Base-by-base conservation (phyloP, 2,113 vertebrate genomes). In the Lates calcarifer region DNA sequence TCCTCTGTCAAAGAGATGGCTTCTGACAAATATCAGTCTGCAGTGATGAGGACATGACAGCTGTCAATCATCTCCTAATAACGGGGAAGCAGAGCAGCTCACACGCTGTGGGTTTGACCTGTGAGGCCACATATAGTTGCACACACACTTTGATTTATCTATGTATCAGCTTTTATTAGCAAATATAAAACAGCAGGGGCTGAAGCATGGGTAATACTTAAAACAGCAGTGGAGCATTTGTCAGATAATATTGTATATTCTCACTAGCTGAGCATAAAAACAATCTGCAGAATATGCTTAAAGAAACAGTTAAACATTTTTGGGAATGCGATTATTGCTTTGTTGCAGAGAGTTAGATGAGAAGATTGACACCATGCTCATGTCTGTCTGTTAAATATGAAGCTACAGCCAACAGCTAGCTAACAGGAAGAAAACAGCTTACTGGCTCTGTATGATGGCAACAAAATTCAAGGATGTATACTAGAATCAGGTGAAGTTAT, bases 11-110 rank as follows among this genome's bases (percentile, higher is more conserved):
- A 55, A 88, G 77, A 88, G 84, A 92, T 82, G 88, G 84, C 86
- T 86, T 91, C 90, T 94, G 94, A 95, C 90, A 92, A 93, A 93
- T 86, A 94, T 91, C 93, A 92, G 85, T 89, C 71, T 80, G 84
- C 80, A 74, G 84, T 82, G 81, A 87, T 66, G 85, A 88, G 79
- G 87, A 94, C 92, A 92, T 93, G 95, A 93, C 94, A 95, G 93
- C 93, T 94, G 94, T 90, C 94, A 93, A 61, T 95, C 94, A 94
- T 83, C 77, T 57, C 73, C 63, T 88, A 85, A 84, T 85, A 87
- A 91, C 87, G 28, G 88, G 66, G 81, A 90, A 86, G 87, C 74
- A 73, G 84, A 89, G 81, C 85, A 60, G 87, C 89, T 82, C 72
- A 17, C 85, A 68, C 37, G 47, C 61, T 29, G 76, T 26, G 84